Evolutionary conservation across 2,888 invertebrate species (phyloP), one percentile per base, ranked within the genome.

Genomic region (Meloe dianella): DNA sequence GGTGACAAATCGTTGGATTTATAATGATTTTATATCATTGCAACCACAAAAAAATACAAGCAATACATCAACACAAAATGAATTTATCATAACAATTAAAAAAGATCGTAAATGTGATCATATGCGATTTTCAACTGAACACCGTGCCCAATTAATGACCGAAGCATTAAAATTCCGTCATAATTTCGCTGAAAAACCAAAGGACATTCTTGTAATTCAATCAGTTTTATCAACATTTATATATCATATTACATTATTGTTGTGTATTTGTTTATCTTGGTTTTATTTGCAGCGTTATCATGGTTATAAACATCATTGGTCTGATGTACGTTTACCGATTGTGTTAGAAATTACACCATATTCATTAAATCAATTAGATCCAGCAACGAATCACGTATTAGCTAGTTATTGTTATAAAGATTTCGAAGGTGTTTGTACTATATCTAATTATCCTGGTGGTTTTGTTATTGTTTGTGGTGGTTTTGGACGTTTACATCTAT

Each of bases 251-350:
- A 35, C 20, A 59, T 12, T 32, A 24, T 67, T 66, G 17, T 51
- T 41, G 41, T 20, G 62, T 63, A 27, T 56, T n/a, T n/a, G n/a
- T n/a, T n/a, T n/a, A n/a, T 12, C 60, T 9, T 58, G 51, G 6
- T 29, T 56, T 3, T 38, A 14, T 60, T 77, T 77, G 14, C 73
- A 84, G 84, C 75, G 81, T 62, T 97, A 92, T 84, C 92, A 93
- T 84, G 95, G 94, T 6, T 95, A 93, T 84, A 98, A 99, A 85
- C 92, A 95, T 80, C 97, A 98, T 79, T 99, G 98, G 98, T 96
- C 97, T 58, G 97, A 97, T 62, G 93, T 92, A 38, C 89, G 94
- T 70, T 86, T 97, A 54, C 95, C 96, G 0, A 90, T 96, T 20
- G 89, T 94, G 27, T 85, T 99, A 68, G 96, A 97, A 87, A 93